A percentile compares a stretch with the other conserved stretches of the same genome.
These are phyloP conservation scores for Ciconia maguari DNA, from an alignment of 2,113 vertebrate genomes.

Conservation along the genomic window DNA sequence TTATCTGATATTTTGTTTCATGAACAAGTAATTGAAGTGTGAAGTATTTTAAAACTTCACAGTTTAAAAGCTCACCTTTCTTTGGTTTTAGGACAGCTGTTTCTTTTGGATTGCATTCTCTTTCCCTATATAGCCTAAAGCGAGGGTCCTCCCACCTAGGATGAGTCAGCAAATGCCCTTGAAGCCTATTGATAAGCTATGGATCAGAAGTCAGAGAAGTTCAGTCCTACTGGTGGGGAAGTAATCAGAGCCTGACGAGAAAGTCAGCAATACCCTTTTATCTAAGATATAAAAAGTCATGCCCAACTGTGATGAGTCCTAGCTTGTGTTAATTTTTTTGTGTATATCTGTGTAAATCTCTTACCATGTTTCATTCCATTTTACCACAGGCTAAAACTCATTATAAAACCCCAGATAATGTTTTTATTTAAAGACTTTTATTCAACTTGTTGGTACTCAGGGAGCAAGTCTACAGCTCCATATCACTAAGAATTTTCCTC, in stretches of 20 bases:
- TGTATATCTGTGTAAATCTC: neutral
- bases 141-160: neutral
- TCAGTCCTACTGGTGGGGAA: neutral
- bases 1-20: neutral
- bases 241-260: neutral
- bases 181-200: neutral
- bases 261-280: neutral
- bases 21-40: neutral
- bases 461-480: neutral
- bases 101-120: neutral
- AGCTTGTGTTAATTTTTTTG: neutral
- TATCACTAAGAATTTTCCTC: neutral
- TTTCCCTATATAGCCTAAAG: neutral
- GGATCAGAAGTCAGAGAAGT: neutral
- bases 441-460: neutral
- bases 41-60: neutral
- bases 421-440: neutral
- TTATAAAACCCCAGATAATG: neutral
- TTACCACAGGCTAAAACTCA: neutral
- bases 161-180: neutral
- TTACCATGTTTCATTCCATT: neutral
- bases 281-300: neutral
- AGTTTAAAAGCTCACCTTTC: neutral
- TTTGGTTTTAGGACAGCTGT: neutral
- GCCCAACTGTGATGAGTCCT: neutral